These are phyloP conservation scores for Folsomia candida DNA, from an alignment of 2,888 invertebrate genomes.

Conservation along the genomic window DNA sequence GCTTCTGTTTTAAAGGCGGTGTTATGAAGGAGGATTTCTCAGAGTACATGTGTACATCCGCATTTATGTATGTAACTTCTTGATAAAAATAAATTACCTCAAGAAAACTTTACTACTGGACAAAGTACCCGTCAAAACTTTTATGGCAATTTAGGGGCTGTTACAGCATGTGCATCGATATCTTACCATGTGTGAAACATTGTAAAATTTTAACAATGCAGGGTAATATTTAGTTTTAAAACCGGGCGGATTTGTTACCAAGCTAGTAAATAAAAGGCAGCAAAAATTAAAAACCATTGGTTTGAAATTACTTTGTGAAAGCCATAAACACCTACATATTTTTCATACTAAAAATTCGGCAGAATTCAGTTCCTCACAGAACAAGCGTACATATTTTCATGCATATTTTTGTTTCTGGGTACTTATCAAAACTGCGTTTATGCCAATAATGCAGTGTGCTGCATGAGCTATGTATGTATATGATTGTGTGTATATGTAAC, in stretches of 20 bases:
- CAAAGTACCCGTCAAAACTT: neutral
- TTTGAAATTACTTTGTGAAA: neutral
- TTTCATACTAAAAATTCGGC: neutral
- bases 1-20: constrained; percentile 1
- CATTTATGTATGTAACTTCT: too few relatives aligned
- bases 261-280: too few relatives aligned
- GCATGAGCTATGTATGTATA: neutral
- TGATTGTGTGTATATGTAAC: neutral
- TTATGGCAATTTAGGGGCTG: neutral
- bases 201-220: neutral
- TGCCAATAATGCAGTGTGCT: neutral
- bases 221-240: neutral
- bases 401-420: too few relatives aligned
- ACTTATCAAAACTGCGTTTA: neutral
- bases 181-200: too few relatives aligned
- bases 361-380: too few relatives aligned
- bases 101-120: neutral
- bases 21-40: neutral
- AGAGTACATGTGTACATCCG: neutral
- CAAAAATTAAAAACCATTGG: too few relatives aligned
- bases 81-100: neutral
- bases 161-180: too few relatives aligned
- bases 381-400: too few relatives aligned
- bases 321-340: neutral
- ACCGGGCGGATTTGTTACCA: too few relatives aligned